These are phyloP conservation scores for Lithophane socia DNA, from an alignment of 2,888 invertebrate species.

Conservation along the genomic window DNA sequence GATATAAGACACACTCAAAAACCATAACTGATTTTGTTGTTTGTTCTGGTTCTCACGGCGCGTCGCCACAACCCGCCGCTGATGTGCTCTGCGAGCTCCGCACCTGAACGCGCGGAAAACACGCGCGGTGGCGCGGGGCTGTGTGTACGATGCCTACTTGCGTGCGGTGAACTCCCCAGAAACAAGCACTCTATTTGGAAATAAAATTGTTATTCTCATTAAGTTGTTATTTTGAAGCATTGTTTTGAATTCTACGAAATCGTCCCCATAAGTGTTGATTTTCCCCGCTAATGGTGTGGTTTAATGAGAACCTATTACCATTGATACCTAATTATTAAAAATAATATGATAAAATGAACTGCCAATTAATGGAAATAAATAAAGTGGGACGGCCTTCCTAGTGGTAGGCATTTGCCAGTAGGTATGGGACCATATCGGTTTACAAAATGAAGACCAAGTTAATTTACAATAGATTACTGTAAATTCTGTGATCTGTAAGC, in stretches of 20 bases:
- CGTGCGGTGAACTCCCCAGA: conserved; percentile 8
- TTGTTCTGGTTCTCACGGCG: neutral
- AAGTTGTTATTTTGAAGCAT: neutral
- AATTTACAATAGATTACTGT: neutral
- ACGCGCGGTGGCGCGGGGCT: neutral
- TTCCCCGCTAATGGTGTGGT: conserved; percentile 20
- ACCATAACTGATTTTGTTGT: neutral
- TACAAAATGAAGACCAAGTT: neutral
- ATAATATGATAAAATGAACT: neutral
- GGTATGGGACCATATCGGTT: neutral
- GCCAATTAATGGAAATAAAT: neutral
- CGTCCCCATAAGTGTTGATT: neutral
- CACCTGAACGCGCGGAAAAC: neutral
- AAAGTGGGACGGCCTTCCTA: neutral
- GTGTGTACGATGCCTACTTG: neutral
- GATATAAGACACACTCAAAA: neutral
- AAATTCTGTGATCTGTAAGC: neutral
- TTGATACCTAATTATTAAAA: neutral
- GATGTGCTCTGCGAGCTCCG: neutral
- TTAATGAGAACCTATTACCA: neutral
- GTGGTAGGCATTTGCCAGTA: neutral
- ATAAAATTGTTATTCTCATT: neutral
- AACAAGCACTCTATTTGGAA: neutral
- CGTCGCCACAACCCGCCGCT: neutral
- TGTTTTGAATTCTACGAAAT: conserved; percentile 8